Conservation (phyloP, 2,113 vertebrate species). For the Zosterops lateralis region DNA sequence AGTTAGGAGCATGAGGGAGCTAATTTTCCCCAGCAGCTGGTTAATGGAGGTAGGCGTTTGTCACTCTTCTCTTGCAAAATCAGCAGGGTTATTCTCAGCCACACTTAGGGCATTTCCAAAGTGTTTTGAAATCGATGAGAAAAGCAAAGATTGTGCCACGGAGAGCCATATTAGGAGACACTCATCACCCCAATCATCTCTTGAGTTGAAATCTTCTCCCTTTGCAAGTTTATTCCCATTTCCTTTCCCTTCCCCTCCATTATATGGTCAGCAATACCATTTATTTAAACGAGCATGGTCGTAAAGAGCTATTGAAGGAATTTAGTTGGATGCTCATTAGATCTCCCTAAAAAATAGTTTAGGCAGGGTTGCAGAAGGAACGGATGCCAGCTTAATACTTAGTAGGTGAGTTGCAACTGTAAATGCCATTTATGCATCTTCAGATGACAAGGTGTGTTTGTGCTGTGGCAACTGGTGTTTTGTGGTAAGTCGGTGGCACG, state of each 20-base stretch:
- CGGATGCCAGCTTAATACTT: not conserved
- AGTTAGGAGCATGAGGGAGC: not conserved
- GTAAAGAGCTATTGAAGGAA: not conserved
- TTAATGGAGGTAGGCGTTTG: not conserved
- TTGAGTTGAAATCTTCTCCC: not conserved
- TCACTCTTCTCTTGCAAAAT: not conserved
- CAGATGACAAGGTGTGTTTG: not conserved
- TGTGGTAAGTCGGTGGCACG: not conserved
- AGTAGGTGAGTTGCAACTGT: accelerated
- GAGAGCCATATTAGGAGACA: not conserved
- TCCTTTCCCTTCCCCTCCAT: not conserved
- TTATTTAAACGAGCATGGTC: not conserved
- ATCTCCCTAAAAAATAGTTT: not conserved
- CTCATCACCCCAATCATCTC: not conserved
- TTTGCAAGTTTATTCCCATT: not conserved
- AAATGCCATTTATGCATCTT: not conserved
- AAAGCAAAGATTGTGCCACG: not conserved
- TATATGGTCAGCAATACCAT: not conserved
- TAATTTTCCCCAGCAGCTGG: not conserved
- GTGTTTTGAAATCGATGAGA: not conserved
- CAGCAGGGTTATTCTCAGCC: not conserved
- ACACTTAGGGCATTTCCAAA: not conserved
- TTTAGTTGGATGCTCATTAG: not conserved
- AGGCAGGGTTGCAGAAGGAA: not conserved
- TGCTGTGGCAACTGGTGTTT: not conserved